Conservation (phyloP, 2,797 vertebrate genomes). For the Microctenopoma lineatum region DNA sequence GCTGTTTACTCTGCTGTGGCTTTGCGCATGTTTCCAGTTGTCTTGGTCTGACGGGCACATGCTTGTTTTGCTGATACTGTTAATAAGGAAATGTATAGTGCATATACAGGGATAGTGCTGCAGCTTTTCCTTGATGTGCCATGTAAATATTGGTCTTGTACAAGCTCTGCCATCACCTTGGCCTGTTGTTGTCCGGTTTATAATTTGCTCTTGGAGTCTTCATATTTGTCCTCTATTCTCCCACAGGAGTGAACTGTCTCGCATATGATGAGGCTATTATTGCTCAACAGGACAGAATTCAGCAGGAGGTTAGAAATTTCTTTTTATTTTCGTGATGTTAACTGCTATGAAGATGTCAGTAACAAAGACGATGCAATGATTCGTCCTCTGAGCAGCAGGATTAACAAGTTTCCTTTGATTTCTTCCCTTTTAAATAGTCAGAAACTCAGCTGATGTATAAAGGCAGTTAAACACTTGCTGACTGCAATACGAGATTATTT, state of each 20-base stretch:
- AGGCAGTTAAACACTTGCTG: background rate
- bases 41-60: too few species aligned
- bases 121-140: too few species aligned
- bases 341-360: background rate
- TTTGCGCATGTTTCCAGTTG: too few species aligned
- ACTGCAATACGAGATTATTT: background rate
- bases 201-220: background rate
- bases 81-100: too few species aligned
- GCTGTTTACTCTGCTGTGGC: too few species aligned
- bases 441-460: background rate
- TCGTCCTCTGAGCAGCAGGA: background rate
- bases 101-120: too few species aligned
- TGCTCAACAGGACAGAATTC: slow-evolving; percentile 95
- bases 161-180: background rate
- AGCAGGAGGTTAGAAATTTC: slow-evolving; percentile 86
- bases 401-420: background rate
- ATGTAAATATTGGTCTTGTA: background rate
- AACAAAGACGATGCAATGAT: background rate
- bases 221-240: slow-evolving; percentile 6
- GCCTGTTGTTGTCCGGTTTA: background rate
- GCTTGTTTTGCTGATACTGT: too few species aligned
- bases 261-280: slow-evolving; percentile 96
- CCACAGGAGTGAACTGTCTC: slow-evolving; percentile 90
- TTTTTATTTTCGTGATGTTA: background rate
- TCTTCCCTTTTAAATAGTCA: background rate